Evolutionary conservation across 2,888 invertebrate genomes (phyloP), one percentile per base, ranked within the genome.

Genomic region (Tetrapedia diversipes): DNA sequence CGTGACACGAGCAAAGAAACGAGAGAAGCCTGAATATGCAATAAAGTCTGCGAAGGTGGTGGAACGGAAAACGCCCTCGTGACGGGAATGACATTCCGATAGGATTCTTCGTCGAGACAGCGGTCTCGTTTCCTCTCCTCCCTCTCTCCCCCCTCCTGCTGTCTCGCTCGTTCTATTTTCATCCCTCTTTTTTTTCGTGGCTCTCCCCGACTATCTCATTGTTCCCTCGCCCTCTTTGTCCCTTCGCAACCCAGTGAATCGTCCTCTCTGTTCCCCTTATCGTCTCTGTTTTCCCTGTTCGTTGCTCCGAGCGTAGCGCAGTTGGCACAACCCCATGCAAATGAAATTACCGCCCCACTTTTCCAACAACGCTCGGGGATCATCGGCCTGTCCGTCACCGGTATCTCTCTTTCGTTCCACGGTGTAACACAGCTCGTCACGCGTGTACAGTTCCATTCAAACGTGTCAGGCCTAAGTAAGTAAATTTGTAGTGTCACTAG

Each of bases 281-380:
- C 59, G 53, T 54, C 69, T 51, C 56, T 27, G 27, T 32, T 22
- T 27, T 49, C 27, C 63, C 49, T 57, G 56, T 37, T 67, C 56
- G 27, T 24, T 53, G 45, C 56, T 56, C 32, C 51, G 51, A 47
- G 49, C 51, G 41, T 54, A 61, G 65, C 70, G 66, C 68, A 72
- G 78, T 68, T 79, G 67, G 76, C 76, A 41, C 65, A 66, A 71
- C 68, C 57, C 79, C 74, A 65, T 86, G 81, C 83, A 87, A 87
- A 87, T 87, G 85, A 85, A 88, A 87, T 88, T 87, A 87, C 86
- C 80, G 80, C 60, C 74, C 80, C 84, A 70, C 77, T 85, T 78
- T 80, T 85, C 67, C 63, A 67, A 22, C 68, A 37, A 51, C 54
- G 39, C 60, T 29, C 39, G 27, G 63, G 56, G 69, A 85, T 78